Evolutionary conservation across 2,888 invertebrate genomes (phyloP).

Genomic region (Hylaea fasciaria): DNA sequence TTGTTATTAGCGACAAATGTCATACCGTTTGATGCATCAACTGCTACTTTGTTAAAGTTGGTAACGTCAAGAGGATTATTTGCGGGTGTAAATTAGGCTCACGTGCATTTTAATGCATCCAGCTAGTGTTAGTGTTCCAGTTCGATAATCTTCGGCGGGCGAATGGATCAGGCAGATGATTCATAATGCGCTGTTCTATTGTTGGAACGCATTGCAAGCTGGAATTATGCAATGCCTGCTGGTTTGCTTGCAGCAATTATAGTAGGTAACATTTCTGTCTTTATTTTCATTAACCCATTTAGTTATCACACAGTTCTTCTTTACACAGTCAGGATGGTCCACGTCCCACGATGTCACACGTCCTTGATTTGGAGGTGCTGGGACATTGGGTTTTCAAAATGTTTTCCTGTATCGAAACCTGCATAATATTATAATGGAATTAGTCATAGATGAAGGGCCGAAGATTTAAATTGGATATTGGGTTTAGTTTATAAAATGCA

Average conservation of each 20-base stretch:
- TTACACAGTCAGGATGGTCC: too few species aligned
- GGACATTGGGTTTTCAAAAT: too few species aligned
- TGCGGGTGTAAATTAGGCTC: constrained; percentile 81
- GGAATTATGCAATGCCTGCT: constrained; percentile 76
- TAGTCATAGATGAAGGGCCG: too few species aligned
- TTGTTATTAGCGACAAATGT: constrained; percentile 69
- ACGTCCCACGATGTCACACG: too few species aligned
- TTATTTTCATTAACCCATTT: too few species aligned
- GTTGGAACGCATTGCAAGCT: constrained; percentile 76
- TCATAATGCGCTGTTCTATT: constrained; percentile 81
- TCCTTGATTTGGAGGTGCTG: too few species aligned
- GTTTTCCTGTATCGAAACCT: too few species aligned
- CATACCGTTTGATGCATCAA: constrained; percentile 79
- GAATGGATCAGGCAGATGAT: constrained; percentile 80
- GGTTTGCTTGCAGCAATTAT: too few species aligned
- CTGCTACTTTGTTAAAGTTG: constrained; percentile 79
- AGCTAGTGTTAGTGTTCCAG: constrained; percentile 80
- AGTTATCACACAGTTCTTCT: too few species aligned
- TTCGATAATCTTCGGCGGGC: constrained; percentile 81
- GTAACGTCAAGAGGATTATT: constrained; percentile 65
- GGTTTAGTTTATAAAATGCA: too few species aligned
- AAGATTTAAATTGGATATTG: too few species aligned
- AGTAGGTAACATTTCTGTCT: not conserved
- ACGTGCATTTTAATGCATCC: constrained; percentile 83
- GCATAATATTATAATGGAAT: too few species aligned